phyloP scores from a whole-genome alignment of 1,140 invertebrate genomes.

The Trinorchestia longiramus region DNA sequence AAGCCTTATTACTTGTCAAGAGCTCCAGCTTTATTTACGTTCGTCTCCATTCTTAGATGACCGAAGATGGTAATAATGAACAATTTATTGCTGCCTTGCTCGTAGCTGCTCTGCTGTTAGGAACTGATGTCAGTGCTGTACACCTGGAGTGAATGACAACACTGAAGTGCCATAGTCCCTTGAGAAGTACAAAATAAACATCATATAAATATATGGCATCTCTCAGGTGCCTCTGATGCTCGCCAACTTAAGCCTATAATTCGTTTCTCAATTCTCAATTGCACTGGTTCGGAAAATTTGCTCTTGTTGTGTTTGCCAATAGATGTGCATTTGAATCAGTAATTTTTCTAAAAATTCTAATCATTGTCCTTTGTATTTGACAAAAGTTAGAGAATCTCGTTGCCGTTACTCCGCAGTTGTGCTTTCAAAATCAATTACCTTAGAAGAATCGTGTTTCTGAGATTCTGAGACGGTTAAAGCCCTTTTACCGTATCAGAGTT shows the following conservation, averaged over 20 bases:
- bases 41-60: too few relatives aligned
- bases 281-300: too few relatives aligned
- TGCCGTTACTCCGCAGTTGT: too few relatives aligned
- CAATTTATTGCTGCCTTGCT: too few relatives aligned
- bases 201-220: neutral
- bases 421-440: neutral
- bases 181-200: neutral
- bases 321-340: too few relatives aligned
- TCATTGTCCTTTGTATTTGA: neutral
- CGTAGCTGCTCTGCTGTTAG: too few relatives aligned
- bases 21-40: too few relatives aligned
- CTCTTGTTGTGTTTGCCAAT: too few relatives aligned
- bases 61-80: too few relatives aligned
- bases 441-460: neutral
- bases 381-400: neutral
- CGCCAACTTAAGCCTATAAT: neutral
- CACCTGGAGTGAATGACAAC: neutral
- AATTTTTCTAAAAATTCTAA: too few relatives aligned
- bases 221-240: neutral
- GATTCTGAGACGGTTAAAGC: neutral
- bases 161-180: neutral
- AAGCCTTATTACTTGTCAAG: too few relatives aligned
- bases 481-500: neutral
- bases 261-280: neutral
- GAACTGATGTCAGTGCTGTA: neutral